Evolutionary conservation across 2,113 vertebrate species (phyloP), one percentile per base, ranked within the genome.

Genomic region (Phalacrocorax pelagicus): DNA sequence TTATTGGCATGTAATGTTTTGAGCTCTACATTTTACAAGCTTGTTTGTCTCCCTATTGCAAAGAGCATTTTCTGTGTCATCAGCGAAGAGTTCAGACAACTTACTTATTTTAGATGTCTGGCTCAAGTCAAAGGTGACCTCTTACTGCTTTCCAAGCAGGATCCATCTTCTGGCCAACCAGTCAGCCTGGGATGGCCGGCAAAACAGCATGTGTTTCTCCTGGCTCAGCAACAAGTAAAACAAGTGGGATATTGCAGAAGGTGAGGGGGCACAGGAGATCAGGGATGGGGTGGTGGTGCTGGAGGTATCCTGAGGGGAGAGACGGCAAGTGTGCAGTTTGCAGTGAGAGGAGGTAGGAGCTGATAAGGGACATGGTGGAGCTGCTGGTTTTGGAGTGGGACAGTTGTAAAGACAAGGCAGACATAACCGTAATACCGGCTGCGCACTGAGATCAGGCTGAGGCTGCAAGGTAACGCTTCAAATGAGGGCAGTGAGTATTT

Each of bases 221-320:
- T 93, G 90, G 72, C 87, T 87, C 59, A n/a, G 38, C 77, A 84
- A 65, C 63, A 61, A 80, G 81, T 58, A 80, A 92, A 83, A 49
- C 61, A 84, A 71, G 9, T 38, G 65, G 63, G n/a, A 36, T 78
- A 54, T 30, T 78, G 87, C 61, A 81, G 90, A 46, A 71, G 36
- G 51, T 27, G 83, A 63, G 27, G 29, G 30, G 8, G 54, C 47
- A 23, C 19, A 5, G 52, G 29, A 63, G 67, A 57, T 59, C 62
- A 32, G 58, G 44, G 30, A 5, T 26, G 24, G 42, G 11, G 12
- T 15, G 6, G 15, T 24, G 22, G 4, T 72, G 30, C 54, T 36
- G 2, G 12, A 30, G n/a, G 19, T 34, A 26, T 62, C 38, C 75
- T 22, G 36, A 42, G 16, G 22, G 44, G 17, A 80, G 8, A 51